A percentile compares a stretch with the other conserved stretches of the same genome.
These are phyloP conservation scores for Malurus cyaneus DNA, from an alignment of 2,113 vertebrate species.

Conservation along the genomic window DNA sequence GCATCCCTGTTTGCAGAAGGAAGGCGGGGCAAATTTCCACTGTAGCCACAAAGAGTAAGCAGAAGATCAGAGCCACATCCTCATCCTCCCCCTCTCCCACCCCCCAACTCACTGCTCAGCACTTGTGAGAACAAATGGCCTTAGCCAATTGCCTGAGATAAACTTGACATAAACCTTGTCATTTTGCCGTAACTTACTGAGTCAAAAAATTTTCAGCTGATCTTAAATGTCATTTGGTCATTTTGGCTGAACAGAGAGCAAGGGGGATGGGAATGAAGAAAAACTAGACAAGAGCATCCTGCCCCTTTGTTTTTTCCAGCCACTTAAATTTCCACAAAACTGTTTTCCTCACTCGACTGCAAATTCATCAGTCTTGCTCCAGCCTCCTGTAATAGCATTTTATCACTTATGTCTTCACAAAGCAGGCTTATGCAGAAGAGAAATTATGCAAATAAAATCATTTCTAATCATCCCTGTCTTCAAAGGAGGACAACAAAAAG, in stretches of 20 bases:
- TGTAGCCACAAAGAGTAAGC: background rate
- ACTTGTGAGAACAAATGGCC: background rate
- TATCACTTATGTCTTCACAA: slow-evolving; percentile 20
- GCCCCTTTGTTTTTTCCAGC: background rate
- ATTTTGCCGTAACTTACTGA: background rate
- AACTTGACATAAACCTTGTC: background rate
- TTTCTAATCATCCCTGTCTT: slow-evolving; percentile 29
- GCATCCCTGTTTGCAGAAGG: background rate
- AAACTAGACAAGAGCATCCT: background rate
- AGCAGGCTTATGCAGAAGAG: slow-evolving; percentile 42
- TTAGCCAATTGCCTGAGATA: background rate
- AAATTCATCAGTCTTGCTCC: background rate
- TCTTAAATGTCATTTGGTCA: background rate
- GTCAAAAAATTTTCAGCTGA: background rate
- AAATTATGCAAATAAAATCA: slow-evolving; percentile 25
- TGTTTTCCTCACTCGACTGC: background rate
- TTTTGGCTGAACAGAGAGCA: background rate
- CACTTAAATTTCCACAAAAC: background rate
- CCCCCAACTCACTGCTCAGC: background rate
- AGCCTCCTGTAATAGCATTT: background rate
- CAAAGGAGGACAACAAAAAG: slow-evolving; percentile 26
- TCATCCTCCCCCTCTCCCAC: background rate
- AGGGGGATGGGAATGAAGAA: background rate
- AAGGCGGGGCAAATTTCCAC: background rate
- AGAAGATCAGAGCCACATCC: background rate